phyloP scores from a whole-genome alignment of 2,113 vertebrate genomes.

The Talpa occidentalis region DNA sequence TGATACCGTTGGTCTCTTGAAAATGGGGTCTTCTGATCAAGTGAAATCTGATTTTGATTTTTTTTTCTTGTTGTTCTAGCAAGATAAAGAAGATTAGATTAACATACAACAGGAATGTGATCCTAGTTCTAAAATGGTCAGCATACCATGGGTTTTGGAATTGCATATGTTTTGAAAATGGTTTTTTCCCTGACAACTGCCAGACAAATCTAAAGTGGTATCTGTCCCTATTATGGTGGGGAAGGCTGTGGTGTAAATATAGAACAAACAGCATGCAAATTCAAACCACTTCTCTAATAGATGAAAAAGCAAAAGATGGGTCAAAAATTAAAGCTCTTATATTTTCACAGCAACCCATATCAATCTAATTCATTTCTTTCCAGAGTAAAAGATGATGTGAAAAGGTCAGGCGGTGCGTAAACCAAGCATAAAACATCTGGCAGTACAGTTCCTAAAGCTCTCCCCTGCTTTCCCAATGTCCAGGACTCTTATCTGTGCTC shows the following conservation, averaged over 20 bases:
- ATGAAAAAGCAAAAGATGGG: background rate
- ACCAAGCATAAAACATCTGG: background rate
- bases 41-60: background rate
- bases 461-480: background rate
- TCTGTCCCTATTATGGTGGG: background rate
- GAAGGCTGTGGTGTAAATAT: background rate
- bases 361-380: background rate
- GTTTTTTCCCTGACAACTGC: background rate
- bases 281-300: background rate
- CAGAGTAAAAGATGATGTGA: background rate
- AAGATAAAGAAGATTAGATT: slow-evolving; percentile 28
- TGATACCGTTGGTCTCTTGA: background rate
- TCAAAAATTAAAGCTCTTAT: background rate
- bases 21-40: background rate
- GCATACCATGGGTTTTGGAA: background rate
- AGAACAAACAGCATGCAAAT: background rate
- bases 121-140: background rate
- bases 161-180: background rate
- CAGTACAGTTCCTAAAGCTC: background rate
- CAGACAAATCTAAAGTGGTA: background rate
- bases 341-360: background rate
- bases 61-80: slow-evolving; percentile 5
- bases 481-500: background rate
- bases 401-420: background rate
- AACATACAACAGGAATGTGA: background rate